Evolutionary conservation across 2,113 vertebrate species (phyloP), one percentile per base, ranked within the genome.

Genomic region (Arizona elegans): DNA sequence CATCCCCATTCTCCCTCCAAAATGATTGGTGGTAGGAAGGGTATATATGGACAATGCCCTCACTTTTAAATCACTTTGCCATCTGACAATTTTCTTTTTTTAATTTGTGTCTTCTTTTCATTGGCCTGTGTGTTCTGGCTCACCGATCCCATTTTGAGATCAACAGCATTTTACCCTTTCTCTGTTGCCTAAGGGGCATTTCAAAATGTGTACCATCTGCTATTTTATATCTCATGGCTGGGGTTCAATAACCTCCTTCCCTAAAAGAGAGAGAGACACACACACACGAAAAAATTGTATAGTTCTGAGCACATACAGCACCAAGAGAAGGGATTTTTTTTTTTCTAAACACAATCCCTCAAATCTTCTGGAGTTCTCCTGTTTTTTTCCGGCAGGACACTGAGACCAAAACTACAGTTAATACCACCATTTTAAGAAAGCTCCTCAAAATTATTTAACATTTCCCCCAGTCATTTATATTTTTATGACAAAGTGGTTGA

Each of bases 31-130:
- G 96, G 96, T 54, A 93, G 94, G 93, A 87, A 96, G 96, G 95
- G 96, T 95, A 97, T 95, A 97, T 95, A 2, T 53, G 86, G 94
- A 95, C 95, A 95, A 7, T 15, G n/a, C 12, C 53, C 96, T 97
- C 97, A 97, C 96, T 97, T 97, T 96, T 96, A 88, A 97, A 97
- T 96, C 93, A 95, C 90, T 95, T 96, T 94, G 96, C 96, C 96
- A 92, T 4, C 0, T 94, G 96, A 93, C 88, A 95, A 96, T 96
- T 97, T 4, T 21, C 15, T 59, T 56, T 58, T 65, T 54, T 4
- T 43, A 81, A 43, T 23, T 43, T 43, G 33, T 43, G 75, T 43
- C 33, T 81, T 81, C 6, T 38, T 81, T 56, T 81, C 6, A 12
- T 89, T 24, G 17, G 55, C 47, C 17, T n/a, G 52, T 47, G 23